phyloP scores from a whole-genome alignment of 2,797 vertebrate genomes.

The Lepidocolaptes lacrymiger region DNA sequence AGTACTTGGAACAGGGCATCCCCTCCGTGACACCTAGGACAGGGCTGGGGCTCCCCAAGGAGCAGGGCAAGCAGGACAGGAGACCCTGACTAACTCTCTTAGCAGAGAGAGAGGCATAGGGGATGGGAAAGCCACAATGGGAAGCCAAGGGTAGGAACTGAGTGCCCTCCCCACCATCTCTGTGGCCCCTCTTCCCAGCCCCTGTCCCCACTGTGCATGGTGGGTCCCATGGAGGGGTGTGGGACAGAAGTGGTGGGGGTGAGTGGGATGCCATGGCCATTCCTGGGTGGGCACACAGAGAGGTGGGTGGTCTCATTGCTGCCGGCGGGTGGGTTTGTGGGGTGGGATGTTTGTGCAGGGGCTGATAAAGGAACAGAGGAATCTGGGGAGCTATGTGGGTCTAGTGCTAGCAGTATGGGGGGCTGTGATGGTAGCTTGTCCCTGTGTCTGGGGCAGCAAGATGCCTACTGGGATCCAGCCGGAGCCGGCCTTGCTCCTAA shows the following conservation, averaged over 20 bases:
- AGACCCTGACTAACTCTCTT: background rate
- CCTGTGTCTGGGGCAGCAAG: fast-evolving
- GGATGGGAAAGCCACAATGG: background rate
- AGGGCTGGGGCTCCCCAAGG: fast-evolving
- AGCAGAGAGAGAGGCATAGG: background rate
- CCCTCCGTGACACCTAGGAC: background rate
- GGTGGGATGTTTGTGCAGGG: background rate
- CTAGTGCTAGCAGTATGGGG: background rate
- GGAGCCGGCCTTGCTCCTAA: fast-evolving
- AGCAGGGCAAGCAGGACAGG: fast-evolving
- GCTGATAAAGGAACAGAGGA: background rate
- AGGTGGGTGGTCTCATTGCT: constrained; percentile 67
- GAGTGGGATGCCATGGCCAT: background rate
- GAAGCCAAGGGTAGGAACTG: background rate
- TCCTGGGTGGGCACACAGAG: constrained; percentile 68
- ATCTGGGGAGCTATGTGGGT: background rate
- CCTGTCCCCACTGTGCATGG: background rate
- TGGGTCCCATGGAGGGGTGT: background rate
- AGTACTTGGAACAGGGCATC: background rate
- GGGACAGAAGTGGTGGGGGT: background rate
- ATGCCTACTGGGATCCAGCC: background rate
- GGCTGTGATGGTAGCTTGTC: background rate
- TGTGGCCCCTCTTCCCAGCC: background rate
- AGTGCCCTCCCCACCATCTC: fast-evolving
- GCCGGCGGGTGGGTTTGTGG: background rate